Percentiles rank a stretch among this genome's conserved stretches.
phyloP scores from a whole-genome alignment of 2,888 invertebrate genomes.

The Uropetala carovei region DNA sequence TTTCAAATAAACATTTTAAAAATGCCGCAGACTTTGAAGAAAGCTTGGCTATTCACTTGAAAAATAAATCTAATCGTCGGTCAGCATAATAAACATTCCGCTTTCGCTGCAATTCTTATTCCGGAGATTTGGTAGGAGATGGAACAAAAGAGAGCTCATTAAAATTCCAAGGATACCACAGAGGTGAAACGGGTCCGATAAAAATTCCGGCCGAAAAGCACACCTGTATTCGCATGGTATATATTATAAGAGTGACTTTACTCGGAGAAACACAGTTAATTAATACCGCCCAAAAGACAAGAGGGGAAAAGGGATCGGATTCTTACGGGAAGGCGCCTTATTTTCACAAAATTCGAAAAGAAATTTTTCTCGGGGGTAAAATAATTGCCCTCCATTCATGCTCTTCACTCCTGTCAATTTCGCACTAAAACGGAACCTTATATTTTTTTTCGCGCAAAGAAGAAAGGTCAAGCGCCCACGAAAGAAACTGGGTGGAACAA shows the following conservation, averaged over 20 bases:
- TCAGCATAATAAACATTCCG: not conserved
- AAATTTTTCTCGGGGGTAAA: not conserved
- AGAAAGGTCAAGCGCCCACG: not conserved
- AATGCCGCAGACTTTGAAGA: too few species aligned
- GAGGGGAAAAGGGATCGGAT: not conserved
- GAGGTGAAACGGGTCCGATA: not conserved
- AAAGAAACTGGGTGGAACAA: not conserved
- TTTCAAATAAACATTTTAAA: too few species aligned
- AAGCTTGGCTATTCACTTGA: too few species aligned
- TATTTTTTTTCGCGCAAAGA: not conserved
- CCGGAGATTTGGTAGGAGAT: not conserved
- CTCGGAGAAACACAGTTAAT: not conserved
- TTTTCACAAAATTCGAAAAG: not conserved
- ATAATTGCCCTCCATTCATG: not conserved
- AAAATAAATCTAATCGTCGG: too few species aligned
- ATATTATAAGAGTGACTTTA: not conserved
- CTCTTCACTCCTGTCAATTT: not conserved
- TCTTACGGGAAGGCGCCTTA: not conserved
- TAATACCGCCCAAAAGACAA: not conserved
- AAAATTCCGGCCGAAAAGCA: not conserved
- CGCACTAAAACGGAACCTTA: not conserved
- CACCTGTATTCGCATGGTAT: constrained; percentile 12
- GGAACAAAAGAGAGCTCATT: not conserved
- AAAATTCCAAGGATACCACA: not conserved
- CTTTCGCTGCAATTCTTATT: not conserved